Evolutionary conservation across 1,140 invertebrate genomes (phyloP).

Genomic region (Trichoplusia ni): DNA sequence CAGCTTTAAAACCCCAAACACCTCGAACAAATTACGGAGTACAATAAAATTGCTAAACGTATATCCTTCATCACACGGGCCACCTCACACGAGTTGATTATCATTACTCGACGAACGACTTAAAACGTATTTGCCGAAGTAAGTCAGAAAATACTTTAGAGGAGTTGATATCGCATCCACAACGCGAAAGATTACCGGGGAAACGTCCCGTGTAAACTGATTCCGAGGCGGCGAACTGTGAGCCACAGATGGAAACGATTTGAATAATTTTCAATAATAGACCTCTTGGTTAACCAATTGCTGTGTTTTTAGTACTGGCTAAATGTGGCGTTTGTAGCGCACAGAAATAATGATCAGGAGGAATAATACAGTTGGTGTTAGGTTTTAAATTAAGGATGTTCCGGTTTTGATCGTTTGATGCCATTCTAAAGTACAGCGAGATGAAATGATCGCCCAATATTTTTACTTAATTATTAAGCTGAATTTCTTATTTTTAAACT

Average conservation of each 20-base stretch:
- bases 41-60: not conserved
- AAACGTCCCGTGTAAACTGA: conserved; percentile 54
- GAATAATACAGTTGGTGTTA: too few relatives aligned
- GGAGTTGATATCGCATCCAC: conserved; percentile 33
- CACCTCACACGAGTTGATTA: not conserved
- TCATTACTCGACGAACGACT: not conserved
- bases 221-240: conserved; percentile 34
- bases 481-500: too few relatives aligned
- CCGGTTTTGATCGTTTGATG: too few relatives aligned
- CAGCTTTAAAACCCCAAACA: not conserved
- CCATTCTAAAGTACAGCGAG: too few relatives aligned
- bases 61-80: not conserved
- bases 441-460: too few relatives aligned
- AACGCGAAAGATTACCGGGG: conserved; percentile 44
- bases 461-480: too few relatives aligned
- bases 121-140: not conserved
- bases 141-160: not conserved
- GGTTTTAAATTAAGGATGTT: too few relatives aligned
- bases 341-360: too few relatives aligned
- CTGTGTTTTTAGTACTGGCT: too few relatives aligned
- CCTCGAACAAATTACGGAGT: not conserved
- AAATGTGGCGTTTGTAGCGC: too few relatives aligned
- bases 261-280: too few relatives aligned
- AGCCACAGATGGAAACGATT: conserved; percentile 20
- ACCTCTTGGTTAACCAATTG: too few relatives aligned